Conservation (phyloP, 2,888 invertebrate species). For the Lathronympha strigana region DNA sequence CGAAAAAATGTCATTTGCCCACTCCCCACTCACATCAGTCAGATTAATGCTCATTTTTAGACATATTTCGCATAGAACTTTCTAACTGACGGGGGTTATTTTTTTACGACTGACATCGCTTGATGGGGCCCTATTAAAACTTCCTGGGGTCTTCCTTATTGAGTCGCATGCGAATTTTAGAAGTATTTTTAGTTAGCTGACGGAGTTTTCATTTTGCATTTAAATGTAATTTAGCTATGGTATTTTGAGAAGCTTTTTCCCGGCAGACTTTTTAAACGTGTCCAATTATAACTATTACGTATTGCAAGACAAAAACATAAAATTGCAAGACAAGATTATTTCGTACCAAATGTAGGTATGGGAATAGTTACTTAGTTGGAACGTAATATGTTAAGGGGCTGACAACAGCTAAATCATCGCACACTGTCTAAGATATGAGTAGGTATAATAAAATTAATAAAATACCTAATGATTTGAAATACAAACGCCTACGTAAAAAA, state of each 20-base stretch:
- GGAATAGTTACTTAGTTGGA: too few species aligned
- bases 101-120: slow-evolving; percentile 42
- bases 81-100: slow-evolving; percentile 42
- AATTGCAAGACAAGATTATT: too few species aligned
- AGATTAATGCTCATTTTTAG: slow-evolving; percentile 48
- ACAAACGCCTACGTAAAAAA: too few species aligned
- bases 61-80: slow-evolving; percentile 49
- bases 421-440: too few species aligned
- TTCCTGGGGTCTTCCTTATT: slow-evolving; percentile 52
- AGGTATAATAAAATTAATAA: too few species aligned
- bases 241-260: not conserved
- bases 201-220: slow-evolving; percentile 2
- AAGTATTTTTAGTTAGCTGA: slow-evolving; percentile 40
- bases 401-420: too few species aligned
- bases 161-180: slow-evolving; percentile 53
- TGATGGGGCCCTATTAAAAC: slow-evolving; percentile 66
- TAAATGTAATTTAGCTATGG: not conserved
- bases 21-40: slow-evolving; percentile 40
- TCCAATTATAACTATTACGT: too few species aligned
- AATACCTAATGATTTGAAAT: too few species aligned
- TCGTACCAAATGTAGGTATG: too few species aligned
- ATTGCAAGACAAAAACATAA: too few species aligned
- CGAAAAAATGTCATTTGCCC: slow-evolving; percentile 24
- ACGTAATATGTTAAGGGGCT: too few species aligned
- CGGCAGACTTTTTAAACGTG: not conserved